phyloP scores from a whole-genome alignment of 2,113 vertebrate species.

The Pelecanus crispus region DNA sequence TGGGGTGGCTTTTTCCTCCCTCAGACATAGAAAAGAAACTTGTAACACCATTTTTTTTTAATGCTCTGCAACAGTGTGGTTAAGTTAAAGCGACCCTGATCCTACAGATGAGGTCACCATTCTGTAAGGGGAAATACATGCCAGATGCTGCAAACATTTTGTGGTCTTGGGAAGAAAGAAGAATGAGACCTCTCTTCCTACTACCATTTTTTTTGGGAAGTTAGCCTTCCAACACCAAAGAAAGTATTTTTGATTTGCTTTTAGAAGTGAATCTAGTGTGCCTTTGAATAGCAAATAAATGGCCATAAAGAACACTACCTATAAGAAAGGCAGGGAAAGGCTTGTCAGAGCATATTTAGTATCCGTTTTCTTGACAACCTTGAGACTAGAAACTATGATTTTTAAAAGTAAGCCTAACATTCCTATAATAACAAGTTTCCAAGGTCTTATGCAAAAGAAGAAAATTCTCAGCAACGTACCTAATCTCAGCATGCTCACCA shows the following conservation, averaged over 20 bases:
- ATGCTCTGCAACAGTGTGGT: neutral
- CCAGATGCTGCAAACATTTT: neutral
- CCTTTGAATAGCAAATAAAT: neutral
- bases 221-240: neutral
- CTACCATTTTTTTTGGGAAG: neutral
- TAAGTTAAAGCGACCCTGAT: neutral
- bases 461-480: neutral
- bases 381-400: neutral
- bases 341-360: neutral
- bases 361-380: neutral
- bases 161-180: neutral
- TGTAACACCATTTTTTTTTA: neutral
- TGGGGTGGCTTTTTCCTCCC: neutral
- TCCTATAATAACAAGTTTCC: neutral
- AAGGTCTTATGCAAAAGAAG: neutral
- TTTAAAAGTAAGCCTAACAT: neutral
- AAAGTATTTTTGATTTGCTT: neutral
- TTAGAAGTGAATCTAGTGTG: neutral
- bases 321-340: neutral
- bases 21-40: neutral
- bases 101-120: neutral
- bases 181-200: neutral
- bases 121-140: neutral
- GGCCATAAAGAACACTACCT: neutral
- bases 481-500: neutral